Evolutionary conservation across 2,888 invertebrate genomes (phyloP).

Genomic region (Patella ulyssiponensis): DNA sequence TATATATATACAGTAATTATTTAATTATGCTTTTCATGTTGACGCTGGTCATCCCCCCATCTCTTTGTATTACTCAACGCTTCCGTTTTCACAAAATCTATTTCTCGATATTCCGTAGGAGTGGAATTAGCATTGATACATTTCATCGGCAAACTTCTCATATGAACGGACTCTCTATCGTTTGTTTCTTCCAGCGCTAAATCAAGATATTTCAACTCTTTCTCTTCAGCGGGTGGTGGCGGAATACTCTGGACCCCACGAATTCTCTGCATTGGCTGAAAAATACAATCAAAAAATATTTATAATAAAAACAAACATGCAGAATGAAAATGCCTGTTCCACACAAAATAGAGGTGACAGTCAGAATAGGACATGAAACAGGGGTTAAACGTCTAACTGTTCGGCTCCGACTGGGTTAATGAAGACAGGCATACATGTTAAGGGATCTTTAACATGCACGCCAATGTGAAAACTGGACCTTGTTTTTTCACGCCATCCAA

Average conservation of each 20-base stretch:
- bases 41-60: slow-evolving; percentile 19
- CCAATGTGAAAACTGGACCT: no score
- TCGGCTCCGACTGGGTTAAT: no score
- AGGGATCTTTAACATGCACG: no score
- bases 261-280: not conserved
- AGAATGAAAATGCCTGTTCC: no score
- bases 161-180: slow-evolving; percentile 27
- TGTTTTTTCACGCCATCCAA: no score
- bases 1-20: not conserved
- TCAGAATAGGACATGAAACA: no score
- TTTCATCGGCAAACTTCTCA: slow-evolving; percentile 12
- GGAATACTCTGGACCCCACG: slow-evolving; percentile 24
- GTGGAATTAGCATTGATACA: slow-evolving; percentile 32
- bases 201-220: slow-evolving; percentile 86
- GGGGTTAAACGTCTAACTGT: no score
- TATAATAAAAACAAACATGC: not conserved
- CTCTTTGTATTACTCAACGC: slow-evolving; percentile 82
- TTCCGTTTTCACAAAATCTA: slow-evolving; percentile 94
- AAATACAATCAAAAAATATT: not conserved
- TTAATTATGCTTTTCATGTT: not conserved
- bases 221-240: slow-evolving; percentile 44
- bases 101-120: slow-evolving; percentile 86
- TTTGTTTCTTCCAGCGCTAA: slow-evolving; percentile 81
- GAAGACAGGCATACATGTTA: no score
- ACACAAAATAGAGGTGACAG: no score